Base-by-base conservation (phyloP, 64 coral and sea anemone species). In the Orbicella faveolata region DNA sequence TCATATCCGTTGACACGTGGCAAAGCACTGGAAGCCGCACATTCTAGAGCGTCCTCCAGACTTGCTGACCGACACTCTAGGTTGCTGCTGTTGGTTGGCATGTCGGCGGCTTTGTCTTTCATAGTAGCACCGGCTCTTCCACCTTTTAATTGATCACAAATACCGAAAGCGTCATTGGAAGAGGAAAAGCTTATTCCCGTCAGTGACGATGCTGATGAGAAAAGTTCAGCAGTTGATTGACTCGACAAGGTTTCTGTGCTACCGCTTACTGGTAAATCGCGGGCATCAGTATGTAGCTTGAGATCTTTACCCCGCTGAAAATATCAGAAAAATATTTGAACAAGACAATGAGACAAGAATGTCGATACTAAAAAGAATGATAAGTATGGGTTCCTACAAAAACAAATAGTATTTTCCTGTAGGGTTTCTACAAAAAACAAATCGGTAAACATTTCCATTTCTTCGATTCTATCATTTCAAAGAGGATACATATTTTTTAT, bases 101-200 rank as follows among this genome's bases (percentile, higher is more conserved):
- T 35, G 9, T 16, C 52, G 54, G 25, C 35, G 54, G 1, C 3
- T 14, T 81, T 36, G 34, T 70, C 20, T 4, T 26, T 70, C 20
- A 23, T 25, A n/a, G 67, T 2, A 26, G 7, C 11, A 9, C 15
- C 18, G 34, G 30, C 19, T 41, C 35, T 20, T 19, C 34, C 2
- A 23, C 41, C 21, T 13, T 33, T 6, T 52, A 61, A 54, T 30
- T 14, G 34, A 11, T 80, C 80, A 9, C 17, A 83, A 39, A 83
- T 57, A 44, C 62, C 19, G 11, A 63, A 64, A 17, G 33, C 62
- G 36, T 66, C 80, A 83, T 67, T 83, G 80, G 61, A 83, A 83
- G 80, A 83, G 9, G 80, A 23, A 23, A 36, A 83, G 62, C 80
- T 83, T 64, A 83, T 83, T 61, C 61, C 80, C 17, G 80, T 83